Evolutionary conservation across 2,797 vertebrate species (phyloP), one percentile per base, ranked within the genome.

Genomic region (Sebastes kiyomatsui): DNA sequence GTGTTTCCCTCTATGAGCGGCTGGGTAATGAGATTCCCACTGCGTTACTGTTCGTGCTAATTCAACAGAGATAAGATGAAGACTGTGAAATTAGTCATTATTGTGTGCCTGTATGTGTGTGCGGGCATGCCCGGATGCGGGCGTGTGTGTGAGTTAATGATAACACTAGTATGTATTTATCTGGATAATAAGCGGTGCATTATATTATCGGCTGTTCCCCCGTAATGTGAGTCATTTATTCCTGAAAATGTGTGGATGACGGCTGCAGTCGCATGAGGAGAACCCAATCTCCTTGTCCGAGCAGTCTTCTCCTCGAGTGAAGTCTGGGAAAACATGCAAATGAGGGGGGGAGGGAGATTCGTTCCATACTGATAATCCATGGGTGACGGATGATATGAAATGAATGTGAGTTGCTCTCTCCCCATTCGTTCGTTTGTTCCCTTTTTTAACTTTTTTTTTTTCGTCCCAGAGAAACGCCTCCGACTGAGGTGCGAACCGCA

Each of bases 241-340:
- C 28, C 27, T 49, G 30, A 71, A 75, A 79, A 80, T 87, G 22
- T 61, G 27, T 66, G 65, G 75, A 56, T 70, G 67, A 61, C 1
- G 23, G 46, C 23, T 55, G 16, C 38, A 22, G 77, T 84, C 38
- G 65, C 46, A 49, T 22, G 74, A 88, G 69, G 67, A 69, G 69
- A 88, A 67, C 25, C 55, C 55, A 69, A 22, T 82, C 33, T 49
- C 69, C 67, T 76, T 49, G 72, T 84, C 77, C 5, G 2, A 67
- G 56, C 30, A 11, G 32, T 30, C 38, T 64, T 74, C 73, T 66
- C 73, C 23, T 68, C 67, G 38, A 70, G 60, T 49, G 60, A 74
- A 87, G 78, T 86, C 84, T 87, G 77, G 76, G 72, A 83, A 77
- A 68, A 84, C 83, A 93, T 94, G 90, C 88, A 90, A 92, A 94